These are phyloP conservation scores for Esperia sulphurella DNA, from an alignment of 2,888 invertebrate genomes.

Conservation along the genomic window DNA sequence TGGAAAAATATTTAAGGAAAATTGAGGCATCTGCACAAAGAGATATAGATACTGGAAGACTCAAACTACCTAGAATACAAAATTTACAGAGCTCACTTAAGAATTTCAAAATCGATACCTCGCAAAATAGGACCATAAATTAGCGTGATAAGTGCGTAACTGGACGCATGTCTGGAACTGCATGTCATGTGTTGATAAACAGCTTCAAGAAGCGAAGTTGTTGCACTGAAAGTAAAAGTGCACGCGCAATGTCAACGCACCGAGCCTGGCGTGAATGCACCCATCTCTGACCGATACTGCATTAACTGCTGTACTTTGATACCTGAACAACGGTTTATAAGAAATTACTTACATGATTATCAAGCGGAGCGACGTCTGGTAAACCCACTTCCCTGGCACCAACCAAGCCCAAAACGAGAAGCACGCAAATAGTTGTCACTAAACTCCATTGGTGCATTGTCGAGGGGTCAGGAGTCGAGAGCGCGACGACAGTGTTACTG, in stretches of 20 bases:
- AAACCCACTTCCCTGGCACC: slow-evolving; percentile 51
- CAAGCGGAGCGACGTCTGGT: slow-evolving; percentile 37
- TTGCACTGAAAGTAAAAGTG: slow-evolving; percentile 71
- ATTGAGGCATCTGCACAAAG: no score
- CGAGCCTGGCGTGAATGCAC: slow-evolving; percentile 22
- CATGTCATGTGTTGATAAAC: slow-evolving; percentile 11
- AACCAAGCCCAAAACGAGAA: slow-evolving; percentile 40
- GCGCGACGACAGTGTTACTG: slow-evolving; percentile 29
- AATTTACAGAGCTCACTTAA: no score
- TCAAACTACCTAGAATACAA: no score
- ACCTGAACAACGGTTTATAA: slow-evolving; percentile 1
- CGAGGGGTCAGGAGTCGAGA: slow-evolving; percentile 27
- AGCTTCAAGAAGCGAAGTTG: slow-evolving; percentile 30
- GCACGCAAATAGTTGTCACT: slow-evolving; percentile 62
- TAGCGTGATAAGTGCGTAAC: no score
- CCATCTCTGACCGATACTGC: slow-evolving; percentile 32
- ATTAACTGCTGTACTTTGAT: slow-evolving; percentile 1
- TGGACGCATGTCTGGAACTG: neutral
- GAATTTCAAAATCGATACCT: no score
- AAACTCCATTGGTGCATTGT: slow-evolving; percentile 74
- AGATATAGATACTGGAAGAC: no score
- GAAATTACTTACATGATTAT: slow-evolving; percentile 61
- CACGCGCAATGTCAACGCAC: slow-evolving; percentile 54
- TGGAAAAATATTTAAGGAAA: no score
- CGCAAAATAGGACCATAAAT: no score